A percentile compares a stretch with the other conserved stretches of the same genome.
These are phyloP conservation scores for Notoglanidium macrostoma DNA, from an alignment of 2,797 vertebrate genomes.

Conservation along the genomic window DNA sequence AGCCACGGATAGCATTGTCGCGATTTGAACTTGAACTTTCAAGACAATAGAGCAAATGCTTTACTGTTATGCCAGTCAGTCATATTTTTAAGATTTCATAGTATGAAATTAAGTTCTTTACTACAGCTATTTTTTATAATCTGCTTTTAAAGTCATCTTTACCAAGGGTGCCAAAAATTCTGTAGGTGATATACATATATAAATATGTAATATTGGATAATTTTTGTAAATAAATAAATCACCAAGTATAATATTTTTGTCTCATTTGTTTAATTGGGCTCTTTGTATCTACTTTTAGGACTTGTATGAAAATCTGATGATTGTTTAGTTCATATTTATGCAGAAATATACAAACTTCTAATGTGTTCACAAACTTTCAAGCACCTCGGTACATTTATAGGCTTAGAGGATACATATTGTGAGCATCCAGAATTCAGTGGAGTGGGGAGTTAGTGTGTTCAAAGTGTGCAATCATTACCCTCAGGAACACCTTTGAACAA, in stretches of 20 bases:
- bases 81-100: not conserved
- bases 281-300: too few species aligned
- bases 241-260: too few species aligned
- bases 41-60: not conserved
- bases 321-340: too few species aligned
- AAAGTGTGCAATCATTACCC: constrained; percentile 10
- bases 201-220: too few species aligned
- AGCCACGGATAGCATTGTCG: not conserved
- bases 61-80: not conserved
- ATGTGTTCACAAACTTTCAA: too few species aligned
- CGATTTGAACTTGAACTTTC: too few species aligned
- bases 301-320: too few species aligned
- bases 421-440: not conserved
- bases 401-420: not conserved
- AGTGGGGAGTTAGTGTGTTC: not conserved
- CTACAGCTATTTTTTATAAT: not conserved
- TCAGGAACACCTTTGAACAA: constrained; percentile 31
- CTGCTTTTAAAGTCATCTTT: not conserved
- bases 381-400: not conserved
- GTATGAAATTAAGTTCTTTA: not conserved
- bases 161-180: constrained; percentile 4
- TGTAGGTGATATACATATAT: not conserved
- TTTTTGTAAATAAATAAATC: too few species aligned
- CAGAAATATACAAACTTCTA: too few species aligned
- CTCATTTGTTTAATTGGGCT: too few species aligned